A percentile compares a stretch with the other conserved stretches of the same genome.
phyloP scores from a whole-genome alignment of 1,140 invertebrate genomes.

The Polyergus mexicanus region DNA sequence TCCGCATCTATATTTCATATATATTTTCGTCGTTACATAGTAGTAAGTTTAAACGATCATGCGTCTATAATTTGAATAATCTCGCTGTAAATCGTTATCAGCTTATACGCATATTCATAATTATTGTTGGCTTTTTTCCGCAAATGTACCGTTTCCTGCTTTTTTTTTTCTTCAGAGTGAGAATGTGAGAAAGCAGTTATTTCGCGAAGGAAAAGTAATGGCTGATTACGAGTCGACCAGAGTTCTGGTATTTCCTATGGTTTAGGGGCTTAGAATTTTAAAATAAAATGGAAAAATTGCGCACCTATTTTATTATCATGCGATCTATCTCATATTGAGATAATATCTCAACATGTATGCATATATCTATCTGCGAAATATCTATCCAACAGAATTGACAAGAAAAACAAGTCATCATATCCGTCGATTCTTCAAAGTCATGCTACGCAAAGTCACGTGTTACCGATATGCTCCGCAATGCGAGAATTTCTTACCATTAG shows the following conservation, averaged over 20 bases:
- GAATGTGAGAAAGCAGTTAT: slow-evolving; percentile 46
- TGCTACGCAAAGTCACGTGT: slow-evolving; percentile 57
- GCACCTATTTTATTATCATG: not conserved
- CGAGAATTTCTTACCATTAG: slow-evolving; percentile 6
- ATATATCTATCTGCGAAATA: not conserved
- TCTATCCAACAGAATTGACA: not conserved
- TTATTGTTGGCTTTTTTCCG: not conserved
- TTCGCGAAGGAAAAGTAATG: not conserved
- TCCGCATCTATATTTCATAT: too few species aligned
- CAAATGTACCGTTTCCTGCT: not conserved
- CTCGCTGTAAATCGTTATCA: too few species aligned
- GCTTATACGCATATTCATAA: not conserved
- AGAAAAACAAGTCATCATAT: slow-evolving; percentile 5
- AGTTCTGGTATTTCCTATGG: not conserved
- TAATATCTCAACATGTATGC: too few species aligned
- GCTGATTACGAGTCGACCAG: not conserved
- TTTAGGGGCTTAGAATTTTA: not conserved
- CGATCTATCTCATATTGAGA: too few species aligned
- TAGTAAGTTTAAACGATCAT: too few species aligned
- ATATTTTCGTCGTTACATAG: too few species aligned
- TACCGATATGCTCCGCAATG: not conserved
- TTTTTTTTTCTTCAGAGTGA: not conserved
- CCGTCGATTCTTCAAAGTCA: slow-evolving; percentile 70
- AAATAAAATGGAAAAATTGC: not conserved
- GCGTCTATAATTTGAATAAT: too few species aligned